A percentile compares a stretch with the other conserved stretches of the same genome.
Conservation (phyloP, 2,113 vertebrate genomes). For the Hyperopisus bebe region DNA sequence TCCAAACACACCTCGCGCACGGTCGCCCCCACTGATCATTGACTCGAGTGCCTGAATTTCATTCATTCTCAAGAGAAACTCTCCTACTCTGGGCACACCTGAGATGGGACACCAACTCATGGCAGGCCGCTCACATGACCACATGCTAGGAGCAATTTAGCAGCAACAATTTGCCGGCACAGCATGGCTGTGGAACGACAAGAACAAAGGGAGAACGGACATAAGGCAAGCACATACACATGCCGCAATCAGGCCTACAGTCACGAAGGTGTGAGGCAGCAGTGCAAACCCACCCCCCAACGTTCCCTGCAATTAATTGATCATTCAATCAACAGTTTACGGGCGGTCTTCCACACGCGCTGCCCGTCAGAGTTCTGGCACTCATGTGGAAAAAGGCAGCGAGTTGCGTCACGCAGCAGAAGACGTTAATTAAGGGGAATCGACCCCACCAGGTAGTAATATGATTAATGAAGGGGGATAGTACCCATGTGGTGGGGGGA, state of each 20-base stretch:
- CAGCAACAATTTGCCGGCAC: background rate
- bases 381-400: background rate
- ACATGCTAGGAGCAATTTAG: background rate
- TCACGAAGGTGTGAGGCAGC: background rate
- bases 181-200: background rate
- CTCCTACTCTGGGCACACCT: background rate
- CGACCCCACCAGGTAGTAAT: background rate
- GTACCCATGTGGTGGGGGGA: background rate
- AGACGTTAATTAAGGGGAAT: slow-evolving; percentile 8
- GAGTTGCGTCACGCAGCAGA: background rate
- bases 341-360: background rate
- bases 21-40: background rate
- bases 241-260: background rate
- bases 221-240: background rate
- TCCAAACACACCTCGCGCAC: background rate
- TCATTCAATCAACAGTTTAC: background rate
- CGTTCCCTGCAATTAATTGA: background rate
- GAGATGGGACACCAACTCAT: background rate
- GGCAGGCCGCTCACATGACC: background rate
- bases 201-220: background rate
- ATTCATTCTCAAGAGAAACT: background rate
- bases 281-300: background rate
- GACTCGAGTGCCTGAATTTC: background rate
- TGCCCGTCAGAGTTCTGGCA: background rate
- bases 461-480: background rate